phyloP scores from a whole-genome alignment of 2,888 invertebrate genomes.

The Tinea trinotella region DNA sequence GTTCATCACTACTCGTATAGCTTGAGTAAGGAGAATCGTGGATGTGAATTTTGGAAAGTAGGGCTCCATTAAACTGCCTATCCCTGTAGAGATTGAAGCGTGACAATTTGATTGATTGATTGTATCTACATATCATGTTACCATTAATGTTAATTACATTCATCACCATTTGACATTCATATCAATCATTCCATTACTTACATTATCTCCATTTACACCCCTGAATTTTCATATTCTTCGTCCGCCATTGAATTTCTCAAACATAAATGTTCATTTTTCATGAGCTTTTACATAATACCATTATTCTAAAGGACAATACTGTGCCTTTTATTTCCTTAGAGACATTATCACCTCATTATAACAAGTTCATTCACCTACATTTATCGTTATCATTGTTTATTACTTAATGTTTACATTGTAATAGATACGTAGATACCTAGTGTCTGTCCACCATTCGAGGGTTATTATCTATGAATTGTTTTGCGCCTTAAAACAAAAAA shows the following conservation, averaged over 20 bases:
- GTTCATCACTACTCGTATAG: too few species aligned
- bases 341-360: not conserved
- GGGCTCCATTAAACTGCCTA: too few species aligned
- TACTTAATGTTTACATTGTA: not conserved
- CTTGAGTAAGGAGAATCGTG: too few species aligned
- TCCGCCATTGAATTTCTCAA: too few species aligned
- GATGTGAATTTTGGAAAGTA: too few species aligned
- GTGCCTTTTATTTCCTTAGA: not conserved
- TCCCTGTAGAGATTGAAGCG: too few species aligned
- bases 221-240: not conserved
- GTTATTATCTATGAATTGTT: too few species aligned
- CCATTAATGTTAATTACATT: not conserved
- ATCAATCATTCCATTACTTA: not conserved
- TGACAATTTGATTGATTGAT: too few species aligned
- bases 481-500: too few species aligned
- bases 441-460: too few species aligned
- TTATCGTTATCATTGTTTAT: constrained; percentile 5
- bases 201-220: not conserved
- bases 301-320: not conserved
- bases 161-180: not conserved
- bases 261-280: not conserved
- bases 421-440: not conserved
- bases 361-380: constrained; percentile 7
- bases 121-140: not conserved
- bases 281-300: not conserved